A percentile compares a stretch with the other conserved stretches of the same genome.
Conservation (phyloP, 35 echinoderm and acorn worm genomes). For the Heliocidaris erythrogramma region DNA sequence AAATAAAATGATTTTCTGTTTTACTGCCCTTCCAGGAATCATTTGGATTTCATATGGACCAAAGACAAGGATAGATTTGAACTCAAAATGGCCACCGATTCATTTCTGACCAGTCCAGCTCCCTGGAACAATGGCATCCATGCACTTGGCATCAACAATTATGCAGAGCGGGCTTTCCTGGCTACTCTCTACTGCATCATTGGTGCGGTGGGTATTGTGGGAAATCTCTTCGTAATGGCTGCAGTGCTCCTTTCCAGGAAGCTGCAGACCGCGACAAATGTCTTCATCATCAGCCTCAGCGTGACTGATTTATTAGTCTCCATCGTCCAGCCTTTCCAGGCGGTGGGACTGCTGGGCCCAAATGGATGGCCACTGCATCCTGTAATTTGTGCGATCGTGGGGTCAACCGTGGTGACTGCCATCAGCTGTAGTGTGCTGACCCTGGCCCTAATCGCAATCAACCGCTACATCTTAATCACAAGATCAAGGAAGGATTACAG, state of each 20-base stretch:
- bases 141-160: neutral
- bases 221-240: slow-evolving; percentile 79
- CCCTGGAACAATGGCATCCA: neutral
- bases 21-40: neutral
- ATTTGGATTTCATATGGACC: neutral
- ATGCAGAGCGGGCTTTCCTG: slow-evolving; percentile 27
- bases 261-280: slow-evolving; percentile 80
- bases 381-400: slow-evolving; percentile 61
- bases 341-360: slow-evolving; percentile 63
- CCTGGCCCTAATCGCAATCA: slow-evolving; percentile 75
- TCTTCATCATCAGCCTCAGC: slow-evolving; percentile 83
- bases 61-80: neutral
- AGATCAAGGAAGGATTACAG: slow-evolving; percentile 66
- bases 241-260: slow-evolving; percentile 69
- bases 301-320: slow-evolving; percentile 77
- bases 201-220: slow-evolving; percentile 66
- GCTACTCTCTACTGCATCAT: slow-evolving; percentile 60
- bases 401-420: slow-evolving; percentile 75
- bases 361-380: slow-evolving; percentile 70
- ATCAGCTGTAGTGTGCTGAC: slow-evolving; percentile 87
- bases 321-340: slow-evolving; percentile 75
- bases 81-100: neutral
- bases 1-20: neutral
- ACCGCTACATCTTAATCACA: slow-evolving; percentile 84
- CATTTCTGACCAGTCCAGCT: neutral